Base-by-base conservation (phyloP, 2,113 vertebrate species). In the Rhabdomys dilectus region DNA sequence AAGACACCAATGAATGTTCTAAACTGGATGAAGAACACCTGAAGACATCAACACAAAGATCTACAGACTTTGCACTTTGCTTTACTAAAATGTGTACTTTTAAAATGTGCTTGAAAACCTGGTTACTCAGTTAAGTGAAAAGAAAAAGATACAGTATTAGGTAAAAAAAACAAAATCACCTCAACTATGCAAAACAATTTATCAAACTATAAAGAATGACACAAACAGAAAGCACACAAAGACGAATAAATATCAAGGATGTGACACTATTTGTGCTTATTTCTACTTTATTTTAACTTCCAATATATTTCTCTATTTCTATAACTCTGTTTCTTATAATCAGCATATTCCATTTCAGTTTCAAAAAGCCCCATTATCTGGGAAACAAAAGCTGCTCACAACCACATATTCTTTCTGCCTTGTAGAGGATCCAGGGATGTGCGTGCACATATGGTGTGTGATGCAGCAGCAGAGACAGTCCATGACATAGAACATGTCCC, bases 211-310 rank as follows among this genome's bases (percentile, higher is more conserved):
- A 15, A 81, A 89, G 13, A 86, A 26, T 60, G 77, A 58, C 29
- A 72, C 31, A 80, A 91, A 81, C 1, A 56, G 7, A 93, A 58
- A n/a, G 22, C 22, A 68, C 39, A 51, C 45, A 90, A 94, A 73
- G 45, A 1, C 56, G 75, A 72, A 77, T 24, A 39, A 80, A 72
- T 91, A 39, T 85, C n/a, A 95, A 70, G 6, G 7, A 58, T 85
- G 1, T 80, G n/a, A 88, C 19, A 73, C 5, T 56, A 58, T 89
- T 72, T 88, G 62, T 62, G 36, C 34, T 72, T 60, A 88, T 81
- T 93, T 96, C 5, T 85, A 89, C 17, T 48, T 93, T 85, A 89
- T 13, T 48, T 93, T 3, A 75, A 12, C 87, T 90, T 76, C 66
- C 51, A 78, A 42, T 51, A 66, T 24, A 45, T 76, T 93, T 62